Evolutionary conservation across 2,113 vertebrate genomes (phyloP).

Genomic region (Aythya baeri): DNA sequence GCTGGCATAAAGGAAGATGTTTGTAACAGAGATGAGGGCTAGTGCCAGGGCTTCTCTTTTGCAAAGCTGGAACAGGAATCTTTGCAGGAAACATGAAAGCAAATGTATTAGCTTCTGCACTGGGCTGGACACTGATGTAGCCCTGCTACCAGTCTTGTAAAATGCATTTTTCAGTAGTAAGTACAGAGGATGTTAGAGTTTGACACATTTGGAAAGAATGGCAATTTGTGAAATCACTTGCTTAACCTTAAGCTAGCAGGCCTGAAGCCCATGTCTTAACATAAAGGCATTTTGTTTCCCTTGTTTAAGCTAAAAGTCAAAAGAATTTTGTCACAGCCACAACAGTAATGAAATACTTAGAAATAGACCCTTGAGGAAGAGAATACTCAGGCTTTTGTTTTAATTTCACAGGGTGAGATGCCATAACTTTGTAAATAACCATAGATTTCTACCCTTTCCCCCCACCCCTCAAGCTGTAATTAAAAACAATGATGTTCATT

Average conservation of each 20-base stretch:
- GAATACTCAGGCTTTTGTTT: constrained; percentile 37
- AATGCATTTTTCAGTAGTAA: neutral
- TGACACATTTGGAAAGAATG: neutral
- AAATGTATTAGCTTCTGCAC: neutral
- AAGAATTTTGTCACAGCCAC: constrained; percentile 13
- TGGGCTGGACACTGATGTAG: neutral
- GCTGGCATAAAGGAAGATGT: neutral
- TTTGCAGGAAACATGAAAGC: neutral
- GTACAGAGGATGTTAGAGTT: neutral
- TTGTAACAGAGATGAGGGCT: neutral
- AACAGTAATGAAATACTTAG: constrained; percentile 2
- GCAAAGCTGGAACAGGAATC: neutral
- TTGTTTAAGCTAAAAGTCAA: constrained; percentile 24
- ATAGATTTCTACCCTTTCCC: neutral
- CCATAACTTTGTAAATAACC: constrained; percentile 43
- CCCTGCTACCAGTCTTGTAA: neutral
- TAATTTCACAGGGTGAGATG: constrained; percentile 15
- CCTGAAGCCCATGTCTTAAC: neutral
- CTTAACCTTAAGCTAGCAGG: neutral
- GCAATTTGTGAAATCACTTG: neutral
- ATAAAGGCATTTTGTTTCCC: constrained; percentile 27
- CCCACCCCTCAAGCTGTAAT: neutral
- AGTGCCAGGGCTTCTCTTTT: neutral
- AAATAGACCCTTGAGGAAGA: constrained; percentile 20
- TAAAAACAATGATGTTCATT: constrained; percentile 21